Evolutionary conservation across 2,113 vertebrate species (phyloP).

Genomic region (Charina bottae): DNA sequence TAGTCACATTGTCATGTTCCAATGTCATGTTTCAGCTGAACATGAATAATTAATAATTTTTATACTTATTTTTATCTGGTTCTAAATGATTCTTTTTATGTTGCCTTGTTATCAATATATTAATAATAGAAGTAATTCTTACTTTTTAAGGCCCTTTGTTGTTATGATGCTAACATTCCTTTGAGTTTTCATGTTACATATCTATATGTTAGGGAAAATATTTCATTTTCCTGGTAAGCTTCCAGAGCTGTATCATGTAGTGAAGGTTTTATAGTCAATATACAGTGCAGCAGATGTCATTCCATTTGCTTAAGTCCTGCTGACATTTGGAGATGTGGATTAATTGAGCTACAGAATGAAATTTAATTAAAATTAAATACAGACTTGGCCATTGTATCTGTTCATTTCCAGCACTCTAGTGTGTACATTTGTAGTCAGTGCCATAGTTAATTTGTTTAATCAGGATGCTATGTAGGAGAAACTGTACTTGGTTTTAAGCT

Average conservation of each 20-base stretch:
- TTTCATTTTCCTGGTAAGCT: slow-evolving; percentile 74
- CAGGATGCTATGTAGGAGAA: slow-evolving; percentile 77
- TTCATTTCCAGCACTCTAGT: slow-evolving; percentile 76
- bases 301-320: slow-evolving; percentile 96
- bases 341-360: slow-evolving; percentile 91
- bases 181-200: slow-evolving; percentile 59
- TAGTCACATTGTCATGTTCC: not conserved
- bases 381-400: slow-evolving; percentile 84
- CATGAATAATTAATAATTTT: not conserved
- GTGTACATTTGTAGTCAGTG: slow-evolving; percentile 78
- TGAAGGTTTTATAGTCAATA: slow-evolving; percentile 86
- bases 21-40: not conserved
- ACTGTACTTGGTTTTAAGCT: slow-evolving; percentile 75
- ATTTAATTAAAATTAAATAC: slow-evolving; percentile 96
- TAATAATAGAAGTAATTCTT: slow-evolving; percentile 20
- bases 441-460: slow-evolving; percentile 87
- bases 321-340: slow-evolving; percentile 96
- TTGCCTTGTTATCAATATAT: not conserved
- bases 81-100: not conserved
- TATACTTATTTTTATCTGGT: not conserved
- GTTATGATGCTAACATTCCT: slow-evolving; percentile 50
- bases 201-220: slow-evolving; percentile 66
- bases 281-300: slow-evolving; percentile 93
- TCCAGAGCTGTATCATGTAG: slow-evolving; percentile 78
- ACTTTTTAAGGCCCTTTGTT: slow-evolving; percentile 51